Evolutionary conservation across 2,888 invertebrate genomes (phyloP).

Genomic region (Drosophila borealis): DNA sequence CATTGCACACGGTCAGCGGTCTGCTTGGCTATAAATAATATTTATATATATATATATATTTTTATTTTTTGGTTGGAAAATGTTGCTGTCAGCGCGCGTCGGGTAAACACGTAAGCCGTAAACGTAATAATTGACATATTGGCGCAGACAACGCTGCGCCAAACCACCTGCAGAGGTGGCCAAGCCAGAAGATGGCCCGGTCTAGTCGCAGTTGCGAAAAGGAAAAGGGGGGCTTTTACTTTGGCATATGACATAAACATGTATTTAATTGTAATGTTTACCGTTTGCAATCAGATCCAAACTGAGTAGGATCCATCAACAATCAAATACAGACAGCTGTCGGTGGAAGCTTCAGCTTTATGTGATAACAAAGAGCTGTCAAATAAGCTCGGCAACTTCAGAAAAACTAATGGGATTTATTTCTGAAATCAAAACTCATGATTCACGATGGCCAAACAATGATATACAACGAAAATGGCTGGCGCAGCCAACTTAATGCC

Average conservation of each 20-base stretch:
- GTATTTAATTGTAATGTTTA: conserved; percentile 21
- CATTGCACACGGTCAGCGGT: conserved; percentile 47
- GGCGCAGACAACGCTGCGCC: conserved; percentile 18
- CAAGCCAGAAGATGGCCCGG: neutral
- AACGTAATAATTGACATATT: conserved; percentile 70
- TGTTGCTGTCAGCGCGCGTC: conserved; percentile 48
- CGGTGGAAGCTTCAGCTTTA: conserved; percentile 1
- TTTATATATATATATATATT: conserved; percentile 3
- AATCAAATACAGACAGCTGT: conserved; percentile 31
- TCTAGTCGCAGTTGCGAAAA: neutral
- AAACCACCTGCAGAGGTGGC: conserved; percentile 20
- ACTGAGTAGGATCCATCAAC: conserved; percentile 11
- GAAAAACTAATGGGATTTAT: conserved; percentile 4
- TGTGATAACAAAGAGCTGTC: conserved; percentile 30
- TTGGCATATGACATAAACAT: conserved; percentile 2
- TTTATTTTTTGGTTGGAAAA: conserved; percentile 44
- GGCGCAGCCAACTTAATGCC: neutral
- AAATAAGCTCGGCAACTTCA: conserved; percentile 25
- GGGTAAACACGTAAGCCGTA: conserved; percentile 38
- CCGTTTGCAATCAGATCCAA: conserved; percentile 23
- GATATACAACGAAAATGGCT: neutral
- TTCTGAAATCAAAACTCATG: neutral
- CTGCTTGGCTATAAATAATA: conserved; percentile 25
- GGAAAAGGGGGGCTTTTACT: conserved; percentile 1
- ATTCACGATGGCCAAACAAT: neutral